These are phyloP conservation scores for Hedya salicella DNA, from an alignment of 2,888 invertebrate genomes.

Conservation along the genomic window DNA sequence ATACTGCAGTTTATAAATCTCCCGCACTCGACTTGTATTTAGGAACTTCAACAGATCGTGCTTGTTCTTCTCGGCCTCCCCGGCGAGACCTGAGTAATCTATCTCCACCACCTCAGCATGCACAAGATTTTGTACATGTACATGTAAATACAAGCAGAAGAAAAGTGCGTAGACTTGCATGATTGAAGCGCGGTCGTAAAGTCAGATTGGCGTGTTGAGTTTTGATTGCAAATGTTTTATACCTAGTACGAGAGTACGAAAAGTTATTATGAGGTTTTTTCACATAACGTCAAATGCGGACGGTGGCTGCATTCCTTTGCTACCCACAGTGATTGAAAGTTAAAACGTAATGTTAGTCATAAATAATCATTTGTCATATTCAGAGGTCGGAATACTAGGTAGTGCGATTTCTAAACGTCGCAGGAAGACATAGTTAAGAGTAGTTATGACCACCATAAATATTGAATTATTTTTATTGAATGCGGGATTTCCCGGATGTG, in stretches of 20 bases:
- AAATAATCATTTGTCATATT: too few species aligned
- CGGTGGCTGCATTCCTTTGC: too few species aligned
- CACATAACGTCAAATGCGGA: too few species aligned
- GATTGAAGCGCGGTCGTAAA: not conserved
- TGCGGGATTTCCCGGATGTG: too few species aligned
- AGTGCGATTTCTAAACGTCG: too few species aligned
- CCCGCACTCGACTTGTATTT: constrained; percentile 60
- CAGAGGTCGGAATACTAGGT: too few species aligned
- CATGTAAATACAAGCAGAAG: not conserved
- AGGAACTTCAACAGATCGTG: constrained; percentile 67
- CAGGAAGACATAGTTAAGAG: too few species aligned
- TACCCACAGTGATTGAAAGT: too few species aligned
- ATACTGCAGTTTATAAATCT: constrained; percentile 66
- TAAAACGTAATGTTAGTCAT: too few species aligned
- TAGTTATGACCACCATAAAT: too few species aligned
- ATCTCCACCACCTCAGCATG: constrained; percentile 52
- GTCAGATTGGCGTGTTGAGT: constrained; percentile 2
- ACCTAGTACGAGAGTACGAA: not conserved
- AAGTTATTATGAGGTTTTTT: too few species aligned
- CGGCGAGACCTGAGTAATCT: constrained; percentile 68
- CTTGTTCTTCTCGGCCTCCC: constrained; percentile 70
- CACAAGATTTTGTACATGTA: not conserved
- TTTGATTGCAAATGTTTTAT: not conserved
- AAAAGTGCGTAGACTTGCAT: constrained; percentile 5
- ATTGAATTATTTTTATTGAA: too few species aligned